Conservation (phyloP, 2,797 vertebrate genomes). For the Scomberomorus guttatus region DNA sequence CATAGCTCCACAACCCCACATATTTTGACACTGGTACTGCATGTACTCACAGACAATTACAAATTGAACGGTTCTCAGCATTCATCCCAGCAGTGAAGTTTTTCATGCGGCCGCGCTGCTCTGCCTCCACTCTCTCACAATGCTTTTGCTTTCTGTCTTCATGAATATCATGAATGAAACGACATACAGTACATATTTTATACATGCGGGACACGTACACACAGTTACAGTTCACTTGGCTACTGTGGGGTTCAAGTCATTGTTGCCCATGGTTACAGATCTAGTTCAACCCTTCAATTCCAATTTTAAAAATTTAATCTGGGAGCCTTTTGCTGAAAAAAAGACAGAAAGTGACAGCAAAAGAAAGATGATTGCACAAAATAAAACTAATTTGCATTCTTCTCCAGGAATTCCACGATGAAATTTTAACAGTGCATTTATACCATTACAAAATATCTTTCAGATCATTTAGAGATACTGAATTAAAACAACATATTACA, state of each 20-base stretch:
- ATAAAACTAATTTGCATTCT: background rate
- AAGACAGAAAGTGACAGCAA: background rate
- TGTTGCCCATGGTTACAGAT: conserved; percentile 13
- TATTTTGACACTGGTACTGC: conserved; percentile 35
- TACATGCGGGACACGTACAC: conserved; percentile 72
- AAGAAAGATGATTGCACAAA: conserved; percentile 9
- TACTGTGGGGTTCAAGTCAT: conserved; percentile 32
- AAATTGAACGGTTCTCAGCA: conserved; percentile 46
- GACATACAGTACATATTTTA: conserved; percentile 63
- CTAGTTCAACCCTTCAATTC: conserved; percentile 7
- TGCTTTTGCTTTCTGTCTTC: conserved; percentile 57
- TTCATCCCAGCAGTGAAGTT: background rate
- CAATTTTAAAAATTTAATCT: background rate
- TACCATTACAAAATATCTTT: conserved; percentile 23
- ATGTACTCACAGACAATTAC: conserved; percentile 48
- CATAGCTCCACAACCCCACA: conserved; percentile 20
- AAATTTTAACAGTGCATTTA: conserved; percentile 5
- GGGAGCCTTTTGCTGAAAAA: conserved; percentile 7
- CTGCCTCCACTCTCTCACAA: conserved; percentile 20
- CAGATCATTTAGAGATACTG: background rate
- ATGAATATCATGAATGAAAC: conserved; percentile 82
- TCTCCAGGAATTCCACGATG: conserved; percentile 1
- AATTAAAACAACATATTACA: background rate
- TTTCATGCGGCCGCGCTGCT: background rate
- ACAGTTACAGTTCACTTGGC: conserved; percentile 47